These are phyloP conservation scores for Heliconius nattereri DNA, from an alignment of 1,140 invertebrate genomes.

Conservation along the genomic window DNA sequence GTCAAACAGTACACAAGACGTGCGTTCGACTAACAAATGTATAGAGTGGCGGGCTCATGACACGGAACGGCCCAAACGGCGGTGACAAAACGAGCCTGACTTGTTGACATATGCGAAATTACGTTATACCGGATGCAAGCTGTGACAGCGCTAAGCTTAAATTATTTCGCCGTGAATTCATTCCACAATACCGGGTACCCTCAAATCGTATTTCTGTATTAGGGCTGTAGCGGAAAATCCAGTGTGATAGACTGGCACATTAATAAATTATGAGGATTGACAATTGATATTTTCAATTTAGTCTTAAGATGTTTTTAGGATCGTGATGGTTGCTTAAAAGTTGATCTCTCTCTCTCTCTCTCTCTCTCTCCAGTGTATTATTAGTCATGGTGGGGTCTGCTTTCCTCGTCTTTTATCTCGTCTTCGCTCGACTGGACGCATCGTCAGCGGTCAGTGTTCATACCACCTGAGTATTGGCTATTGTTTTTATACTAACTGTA, in stretches of 20 bases:
- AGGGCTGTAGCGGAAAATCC: conserved; percentile 5
- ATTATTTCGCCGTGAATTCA: conserved; percentile 40
- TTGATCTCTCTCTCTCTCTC: no score
- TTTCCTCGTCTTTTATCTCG: no score
- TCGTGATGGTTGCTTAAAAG: not conserved
- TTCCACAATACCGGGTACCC: conserved; percentile 23
- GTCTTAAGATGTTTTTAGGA: not conserved
- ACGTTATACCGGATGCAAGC: conserved; percentile 50
- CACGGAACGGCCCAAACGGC: conserved; percentile 36
- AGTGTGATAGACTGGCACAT: conserved; percentile 2
- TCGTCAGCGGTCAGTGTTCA: no score
- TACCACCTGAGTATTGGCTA: no score
- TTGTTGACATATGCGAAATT: conserved; percentile 57
- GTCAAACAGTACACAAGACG: conserved; percentile 11
- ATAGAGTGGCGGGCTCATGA: conserved; percentile 20
- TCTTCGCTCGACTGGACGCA: no score
- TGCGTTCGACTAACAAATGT: conserved; percentile 25
- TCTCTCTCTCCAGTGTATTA: no score
- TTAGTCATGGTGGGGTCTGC: no score
- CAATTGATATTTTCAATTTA: not conserved
- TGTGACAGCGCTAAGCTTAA: conserved; percentile 45
- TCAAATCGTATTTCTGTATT: conserved; percentile 26
- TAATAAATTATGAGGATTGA: not conserved
- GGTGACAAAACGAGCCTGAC: conserved; percentile 51
- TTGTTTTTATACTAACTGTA: no score